Evolutionary conservation across 2,888 invertebrate species (phyloP).

Genomic region (Xiphydria camelus): DNA sequence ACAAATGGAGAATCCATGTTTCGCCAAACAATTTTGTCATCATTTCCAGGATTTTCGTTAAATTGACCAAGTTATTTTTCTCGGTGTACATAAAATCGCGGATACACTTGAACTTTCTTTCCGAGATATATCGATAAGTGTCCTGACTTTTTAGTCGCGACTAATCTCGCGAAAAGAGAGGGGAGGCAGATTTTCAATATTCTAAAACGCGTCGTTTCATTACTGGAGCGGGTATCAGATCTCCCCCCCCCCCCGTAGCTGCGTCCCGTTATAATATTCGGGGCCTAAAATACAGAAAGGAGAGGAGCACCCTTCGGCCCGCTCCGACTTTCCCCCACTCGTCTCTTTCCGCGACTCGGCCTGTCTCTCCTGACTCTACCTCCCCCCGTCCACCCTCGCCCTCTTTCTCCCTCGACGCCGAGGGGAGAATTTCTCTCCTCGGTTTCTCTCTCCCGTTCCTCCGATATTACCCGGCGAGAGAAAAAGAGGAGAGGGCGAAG

Average conservation of each 20-base stretch:
- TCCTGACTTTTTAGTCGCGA: too few relatives aligned
- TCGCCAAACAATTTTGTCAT: too few relatives aligned
- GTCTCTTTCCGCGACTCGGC: conserved; percentile 2
- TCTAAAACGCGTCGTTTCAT: conserved; percentile 17
- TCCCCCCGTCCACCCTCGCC: conserved; percentile 6
- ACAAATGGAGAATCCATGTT: too few relatives aligned
- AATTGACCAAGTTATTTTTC: too few relatives aligned
- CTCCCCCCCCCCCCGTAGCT: too few relatives aligned
- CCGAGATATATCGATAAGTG: too few relatives aligned
- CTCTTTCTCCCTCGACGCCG: conserved; percentile 4
- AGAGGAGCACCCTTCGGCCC: conserved; percentile 15
- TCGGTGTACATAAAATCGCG: too few relatives aligned
- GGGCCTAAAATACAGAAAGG: conserved; percentile 8
- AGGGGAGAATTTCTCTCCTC: conserved; percentile 1
- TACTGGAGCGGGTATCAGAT: too few relatives aligned
- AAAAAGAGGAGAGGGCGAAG: conserved; percentile 1
- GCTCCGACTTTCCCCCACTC: conserved; percentile 15
- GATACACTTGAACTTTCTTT: too few relatives aligned
- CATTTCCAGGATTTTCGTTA: too few relatives aligned
- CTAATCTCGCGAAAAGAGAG: too few relatives aligned
- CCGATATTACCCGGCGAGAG: conserved; percentile 24
- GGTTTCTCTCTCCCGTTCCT: conserved; percentile 9
- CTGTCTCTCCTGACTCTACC: background rate
- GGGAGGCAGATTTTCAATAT: conserved; percentile 25
- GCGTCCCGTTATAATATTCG: background rate